A percentile compares a stretch with the other conserved stretches of the same genome.
Evolutionary conservation across 2,797 vertebrate species (phyloP).

Genomic region (Anguilla pacifica): DNA sequence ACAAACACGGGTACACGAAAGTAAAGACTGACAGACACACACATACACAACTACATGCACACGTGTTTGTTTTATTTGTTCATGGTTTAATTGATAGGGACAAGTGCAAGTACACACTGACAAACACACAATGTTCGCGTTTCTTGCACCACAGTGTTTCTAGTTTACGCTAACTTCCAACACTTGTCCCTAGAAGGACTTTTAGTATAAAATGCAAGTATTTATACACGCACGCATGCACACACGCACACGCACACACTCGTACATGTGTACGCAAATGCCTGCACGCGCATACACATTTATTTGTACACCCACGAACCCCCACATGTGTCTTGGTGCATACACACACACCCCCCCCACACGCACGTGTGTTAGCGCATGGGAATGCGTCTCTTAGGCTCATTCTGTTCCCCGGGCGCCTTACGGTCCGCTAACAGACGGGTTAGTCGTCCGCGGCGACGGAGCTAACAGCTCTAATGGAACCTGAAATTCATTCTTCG

Average conservation of each 20-base stretch:
- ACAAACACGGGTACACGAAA: background rate
- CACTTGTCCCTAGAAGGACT: too few species aligned
- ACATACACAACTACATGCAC: background rate
- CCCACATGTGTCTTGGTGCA: background rate
- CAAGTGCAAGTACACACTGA: too few species aligned
- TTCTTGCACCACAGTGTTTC: too few species aligned
- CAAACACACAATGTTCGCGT: too few species aligned
- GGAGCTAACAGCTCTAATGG: background rate
- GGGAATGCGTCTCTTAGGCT: background rate
- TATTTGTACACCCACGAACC: background rate
- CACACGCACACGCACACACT: background rate
- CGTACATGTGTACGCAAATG: background rate
- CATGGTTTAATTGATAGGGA: too few species aligned
- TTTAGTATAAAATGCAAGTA: too few species aligned
- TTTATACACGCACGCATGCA: background rate
- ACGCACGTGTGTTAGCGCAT: background rate
- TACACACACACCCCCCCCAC: slow-evolving; percentile 24
- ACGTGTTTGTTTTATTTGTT: background rate
- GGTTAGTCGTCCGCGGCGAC: background rate
- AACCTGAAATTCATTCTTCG: background rate
- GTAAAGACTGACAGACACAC: background rate
- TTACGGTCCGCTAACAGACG: background rate
- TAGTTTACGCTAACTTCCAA: too few species aligned
- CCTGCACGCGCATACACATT: background rate
- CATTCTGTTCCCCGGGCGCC: background rate